These are phyloP conservation scores for Cataglyphis altisquamis DNA, from an alignment of 2,888 invertebrate genomes.

Conservation along the genomic window DNA sequence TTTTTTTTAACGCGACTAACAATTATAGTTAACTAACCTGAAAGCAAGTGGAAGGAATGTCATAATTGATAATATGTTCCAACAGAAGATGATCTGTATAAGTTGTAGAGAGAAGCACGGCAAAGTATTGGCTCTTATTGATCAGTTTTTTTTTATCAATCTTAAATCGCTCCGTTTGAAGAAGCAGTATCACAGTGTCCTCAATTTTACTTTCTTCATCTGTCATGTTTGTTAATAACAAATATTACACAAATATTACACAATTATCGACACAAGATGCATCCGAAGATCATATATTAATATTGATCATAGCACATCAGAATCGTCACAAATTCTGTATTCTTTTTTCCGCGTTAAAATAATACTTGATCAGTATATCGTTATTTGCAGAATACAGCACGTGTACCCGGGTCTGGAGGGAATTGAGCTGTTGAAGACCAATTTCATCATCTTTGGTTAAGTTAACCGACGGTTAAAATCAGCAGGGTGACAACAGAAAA, in stretches of 20 bases:
- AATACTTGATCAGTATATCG: too few species aligned
- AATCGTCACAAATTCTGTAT: not conserved
- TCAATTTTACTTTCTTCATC: not conserved
- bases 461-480: too few species aligned
- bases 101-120: constrained; percentile 77
- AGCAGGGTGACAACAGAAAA: too few species aligned
- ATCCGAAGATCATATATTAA: not conserved
- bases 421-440: too few species aligned
- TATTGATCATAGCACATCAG: not conserved
- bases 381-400: too few species aligned
- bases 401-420: too few species aligned
- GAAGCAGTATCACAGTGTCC: not conserved
- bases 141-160: constrained; percentile 76
- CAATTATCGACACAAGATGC: not conserved
- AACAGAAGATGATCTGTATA: constrained; percentile 76
- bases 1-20: not conserved
- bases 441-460: too few species aligned
- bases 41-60: constrained; percentile 73
- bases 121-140: constrained; percentile 78
- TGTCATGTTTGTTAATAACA: not conserved
- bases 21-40: constrained; percentile 70
- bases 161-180: not conserved
- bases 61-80: constrained; percentile 79
- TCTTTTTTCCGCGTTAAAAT: not conserved
- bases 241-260: not conserved